Evolutionary conservation across 2,888 invertebrate genomes (phyloP), one percentile per base, ranked within the genome.

Genomic region (Drosophila aldrichi): DNA sequence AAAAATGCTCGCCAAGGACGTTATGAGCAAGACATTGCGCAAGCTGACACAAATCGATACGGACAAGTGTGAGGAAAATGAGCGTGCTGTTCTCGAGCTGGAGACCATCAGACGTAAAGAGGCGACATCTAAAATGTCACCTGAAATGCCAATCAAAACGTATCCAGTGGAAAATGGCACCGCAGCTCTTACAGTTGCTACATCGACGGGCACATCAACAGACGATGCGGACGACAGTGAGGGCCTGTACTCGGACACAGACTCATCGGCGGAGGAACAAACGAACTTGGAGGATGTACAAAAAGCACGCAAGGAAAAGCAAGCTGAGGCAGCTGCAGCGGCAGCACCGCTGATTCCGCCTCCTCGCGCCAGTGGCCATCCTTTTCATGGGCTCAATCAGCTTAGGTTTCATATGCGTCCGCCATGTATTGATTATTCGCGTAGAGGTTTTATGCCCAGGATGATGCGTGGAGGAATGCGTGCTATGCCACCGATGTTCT

Each of bases 31-130:
- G 55, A 62, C 80, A 60, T 74, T 89, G 73, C 85, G 79, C 73
- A 86, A 89, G 75, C 25, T 74, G 40, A 66, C 77, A 29, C 72
- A 74, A 67, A 70, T 69, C 69, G 77, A 74, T 77, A 70, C 41
- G 20, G 66, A 73, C 18, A 70, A 59, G n/a, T 46, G 83, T 44
- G 82, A 85, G 48, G 88, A 84, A 59, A 84, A 86, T 60, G 88
- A 85, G 41, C 86, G 82, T 20, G 76, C 82, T 14, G 82, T 87
- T 41, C 56, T 89, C 12, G 92, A 92, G 67, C 52, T 89, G 43
- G 91, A 91, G 64, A 84, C 82, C 12, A 91, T 82, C 18, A 66
- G 78, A 3, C 82, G 82, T 2, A 89, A 87, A 9, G 90, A 91
- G 62, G 70, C 20, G 74, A 74, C 56, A 43, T 79, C 54, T 68